Base-by-base conservation (phyloP, 2,113 vertebrate genomes). In the Silurus asotus region DNA sequence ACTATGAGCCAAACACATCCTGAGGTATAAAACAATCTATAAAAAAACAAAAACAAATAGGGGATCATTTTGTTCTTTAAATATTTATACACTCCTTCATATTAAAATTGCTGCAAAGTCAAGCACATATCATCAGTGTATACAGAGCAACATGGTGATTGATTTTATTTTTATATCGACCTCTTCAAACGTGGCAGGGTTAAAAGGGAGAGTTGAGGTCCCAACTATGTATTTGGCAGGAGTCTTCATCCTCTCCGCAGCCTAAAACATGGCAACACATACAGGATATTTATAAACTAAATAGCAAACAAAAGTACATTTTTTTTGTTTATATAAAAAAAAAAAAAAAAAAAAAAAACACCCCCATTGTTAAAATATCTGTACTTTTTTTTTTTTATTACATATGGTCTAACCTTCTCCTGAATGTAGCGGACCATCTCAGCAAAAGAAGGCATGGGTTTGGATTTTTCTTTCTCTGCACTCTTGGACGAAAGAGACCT, bases 401-500 rank as follows among this genome's bases (percentile, higher is more conserved):
- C 56, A 79, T 8, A 79, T 11, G 8, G 5, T 8, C 87, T 90
- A 90, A 99, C 98, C 96, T 99, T 99, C 87, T 99, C 98, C 89
- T 98, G 96, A 84, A 99, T 95, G 87, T 98, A 98, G 90, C 96
- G 93, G 51, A 99, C 97, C 97, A 99, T 99, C 91, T 99, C 97
- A 87, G 97, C 96, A 91, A 99, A 99, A 23, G 97, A 94, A 28
- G 98, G 98, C 96, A 99, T 97, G 72, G 96, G 95, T 89, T 95
- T 97, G 78, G 93, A 90, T 84, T 94, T 93, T 89, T 94, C 95
- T 88, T 98, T 97, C 87, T 97, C 97, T 1, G 94, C 94, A 74
- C 89, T 95, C 92, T 95, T 96, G 84, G 92, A 92, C 74, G 96
- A 93, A 91, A 96, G 93, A 72, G 93, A 91, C 88, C 97, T 95